Evolutionary conservation across 2,113 vertebrate species (phyloP).

Genomic region (Cyprinodon tularosa): DNA sequence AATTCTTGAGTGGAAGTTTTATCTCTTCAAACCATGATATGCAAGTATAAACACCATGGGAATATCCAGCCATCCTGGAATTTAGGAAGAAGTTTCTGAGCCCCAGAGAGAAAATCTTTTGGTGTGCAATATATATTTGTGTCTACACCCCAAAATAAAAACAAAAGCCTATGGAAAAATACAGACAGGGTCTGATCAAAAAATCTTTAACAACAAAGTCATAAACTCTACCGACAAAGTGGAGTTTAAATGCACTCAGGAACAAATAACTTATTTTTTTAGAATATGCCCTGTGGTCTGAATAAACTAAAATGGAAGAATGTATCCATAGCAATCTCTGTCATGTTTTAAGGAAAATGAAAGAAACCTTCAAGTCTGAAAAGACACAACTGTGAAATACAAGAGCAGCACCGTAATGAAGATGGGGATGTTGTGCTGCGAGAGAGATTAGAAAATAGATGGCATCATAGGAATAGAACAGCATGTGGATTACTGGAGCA

Average conservation of each 20-base stretch:
- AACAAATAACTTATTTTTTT: not conserved
- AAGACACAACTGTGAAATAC: not conserved
- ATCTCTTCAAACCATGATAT: not conserved
- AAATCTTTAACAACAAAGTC: not conserved
- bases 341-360: not conserved
- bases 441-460: not conserved
- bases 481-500: not conserved
- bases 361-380: not conserved
- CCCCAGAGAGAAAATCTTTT: not conserved
- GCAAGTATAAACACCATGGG: not conserved
- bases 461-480: not conserved
- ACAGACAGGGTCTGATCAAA: not conserved
- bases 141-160: not conserved
- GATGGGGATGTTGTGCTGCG: not conserved
- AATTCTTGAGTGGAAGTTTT: not conserved
- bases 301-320: not conserved
- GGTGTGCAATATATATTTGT: not conserved
- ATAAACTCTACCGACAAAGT: not conserved
- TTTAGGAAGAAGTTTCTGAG: not conserved
- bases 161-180: not conserved
- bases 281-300: not conserved
- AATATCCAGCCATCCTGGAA: not conserved
- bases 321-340: not conserved
- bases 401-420: no score
- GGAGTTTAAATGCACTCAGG: not conserved